These are phyloP conservation scores for Gasterosteus nipponicus DNA, from an alignment of 2,113 vertebrate genomes.

Conservation along the genomic window DNA sequence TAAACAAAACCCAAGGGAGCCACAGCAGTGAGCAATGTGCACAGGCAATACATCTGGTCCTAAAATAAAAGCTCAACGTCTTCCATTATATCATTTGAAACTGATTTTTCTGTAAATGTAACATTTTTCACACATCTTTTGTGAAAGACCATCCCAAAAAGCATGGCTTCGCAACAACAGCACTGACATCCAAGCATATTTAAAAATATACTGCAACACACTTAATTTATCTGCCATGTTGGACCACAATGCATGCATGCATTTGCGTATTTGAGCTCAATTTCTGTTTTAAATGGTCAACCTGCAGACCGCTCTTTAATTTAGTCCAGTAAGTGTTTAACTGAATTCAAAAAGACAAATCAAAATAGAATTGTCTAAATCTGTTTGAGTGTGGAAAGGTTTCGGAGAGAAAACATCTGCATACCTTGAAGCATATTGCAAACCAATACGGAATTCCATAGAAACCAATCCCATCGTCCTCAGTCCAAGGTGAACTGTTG, in stretches of 20 bases:
- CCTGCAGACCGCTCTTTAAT: neutral
- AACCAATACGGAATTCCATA: slow-evolving; percentile 30
- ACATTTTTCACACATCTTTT: too few species aligned
- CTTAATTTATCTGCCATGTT: too few species aligned
- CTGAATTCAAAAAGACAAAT: neutral
- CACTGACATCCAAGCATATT: too few species aligned
- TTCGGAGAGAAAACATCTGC: neutral
- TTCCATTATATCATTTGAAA: too few species aligned
- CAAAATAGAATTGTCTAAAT: neutral
- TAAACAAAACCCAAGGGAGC: too few species aligned
- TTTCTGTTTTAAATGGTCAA: neutral
- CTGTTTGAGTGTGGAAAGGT: neutral
- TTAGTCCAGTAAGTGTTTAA: neutral
- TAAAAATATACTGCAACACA: too few species aligned
- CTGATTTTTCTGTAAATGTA: too few species aligned
- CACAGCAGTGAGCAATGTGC: neutral
- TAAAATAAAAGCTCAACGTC: too few species aligned
- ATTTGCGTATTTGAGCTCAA: too few species aligned
- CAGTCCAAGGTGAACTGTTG: neutral
- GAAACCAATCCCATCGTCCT: slow-evolving; percentile 13
- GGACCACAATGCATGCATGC: too few species aligned
- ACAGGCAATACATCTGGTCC: neutral
- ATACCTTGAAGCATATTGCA: neutral
- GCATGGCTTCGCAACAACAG: too few species aligned
- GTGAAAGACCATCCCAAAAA: too few species aligned